phyloP scores from a whole-genome alignment of 2,888 invertebrate species.

The Agelastica alni region DNA sequence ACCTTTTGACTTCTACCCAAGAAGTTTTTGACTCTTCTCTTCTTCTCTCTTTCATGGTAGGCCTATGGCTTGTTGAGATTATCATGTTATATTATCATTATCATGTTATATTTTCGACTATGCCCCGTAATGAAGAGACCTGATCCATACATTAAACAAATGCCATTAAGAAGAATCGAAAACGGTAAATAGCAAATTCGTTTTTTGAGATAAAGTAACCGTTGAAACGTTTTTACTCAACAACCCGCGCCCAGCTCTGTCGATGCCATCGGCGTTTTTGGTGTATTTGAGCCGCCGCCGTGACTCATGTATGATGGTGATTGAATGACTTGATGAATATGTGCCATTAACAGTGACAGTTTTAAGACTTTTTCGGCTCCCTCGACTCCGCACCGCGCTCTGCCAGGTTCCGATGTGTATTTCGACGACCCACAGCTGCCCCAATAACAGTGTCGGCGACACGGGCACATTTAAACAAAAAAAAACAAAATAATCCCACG shows the following conservation, averaged over 20 bases:
- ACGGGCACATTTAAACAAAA: not conserved
- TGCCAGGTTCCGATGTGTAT: slow-evolving; percentile 7
- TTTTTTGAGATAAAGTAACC: no score
- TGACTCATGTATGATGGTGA: slow-evolving; percentile 50
- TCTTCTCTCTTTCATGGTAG: no score
- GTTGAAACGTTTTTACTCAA: no score
- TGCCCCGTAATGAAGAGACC: no score
- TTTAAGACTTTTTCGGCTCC: slow-evolving; percentile 51
- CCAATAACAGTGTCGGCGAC: slow-evolving; percentile 21
- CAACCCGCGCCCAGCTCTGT: slow-evolving; percentile 43
- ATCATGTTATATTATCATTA: no score
- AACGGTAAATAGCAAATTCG: no score
- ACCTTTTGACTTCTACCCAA: no score
- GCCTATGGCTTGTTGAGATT: no score
- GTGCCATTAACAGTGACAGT: slow-evolving; percentile 59
- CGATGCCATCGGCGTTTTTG: slow-evolving; percentile 17
- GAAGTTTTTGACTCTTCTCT: no score
- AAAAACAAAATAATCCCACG: not conserved
- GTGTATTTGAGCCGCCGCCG: slow-evolving; percentile 21
- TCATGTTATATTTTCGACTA: no score
- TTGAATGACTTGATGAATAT: slow-evolving; percentile 58
- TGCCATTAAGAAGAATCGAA: no score
- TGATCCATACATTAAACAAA: no score
- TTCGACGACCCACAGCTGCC: slow-evolving; percentile 23
- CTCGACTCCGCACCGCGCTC: slow-evolving; percentile 22